phyloP scores from a whole-genome alignment of 2,888 invertebrate genomes.

The Seladonia tumulorum region DNA sequence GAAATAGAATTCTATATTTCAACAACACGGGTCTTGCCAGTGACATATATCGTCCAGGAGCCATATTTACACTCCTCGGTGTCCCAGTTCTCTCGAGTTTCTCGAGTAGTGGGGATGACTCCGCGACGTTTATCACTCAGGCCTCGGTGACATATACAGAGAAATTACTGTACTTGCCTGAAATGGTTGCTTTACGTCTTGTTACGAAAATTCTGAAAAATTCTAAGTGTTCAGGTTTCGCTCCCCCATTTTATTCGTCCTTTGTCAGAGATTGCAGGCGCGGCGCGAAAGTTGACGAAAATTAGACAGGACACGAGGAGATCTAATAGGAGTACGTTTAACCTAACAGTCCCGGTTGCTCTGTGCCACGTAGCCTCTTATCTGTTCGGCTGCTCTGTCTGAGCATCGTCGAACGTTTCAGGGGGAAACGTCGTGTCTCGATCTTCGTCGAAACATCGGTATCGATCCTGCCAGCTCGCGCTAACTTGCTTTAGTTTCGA shows the following conservation, averaged over 20 bases:
- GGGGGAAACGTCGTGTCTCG: constrained; percentile 24
- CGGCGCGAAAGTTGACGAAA: neutral
- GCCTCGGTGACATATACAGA: no score
- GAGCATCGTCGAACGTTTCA: constrained; percentile 26
- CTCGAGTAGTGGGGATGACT: no score
- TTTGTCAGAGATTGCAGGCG: neutral
- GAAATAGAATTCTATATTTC: no score
- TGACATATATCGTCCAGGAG: no score
- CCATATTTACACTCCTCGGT: no score
- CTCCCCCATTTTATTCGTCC: neutral
- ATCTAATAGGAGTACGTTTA: neutral
- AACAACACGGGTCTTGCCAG: no score
- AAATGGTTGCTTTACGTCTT: neutral
- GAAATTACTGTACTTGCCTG: neutral
- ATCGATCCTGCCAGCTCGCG: constrained; percentile 43
- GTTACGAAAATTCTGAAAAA: neutral
- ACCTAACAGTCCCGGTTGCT: neutral
- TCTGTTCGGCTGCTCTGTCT: constrained; percentile 18
- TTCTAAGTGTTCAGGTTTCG: no score
- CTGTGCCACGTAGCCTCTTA: neutral
- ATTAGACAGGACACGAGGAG: neutral
- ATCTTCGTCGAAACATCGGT: constrained; percentile 40
- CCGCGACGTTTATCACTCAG: no score
- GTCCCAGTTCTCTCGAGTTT: no score
- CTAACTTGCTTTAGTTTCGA: constrained; percentile 50